Evolutionary conservation across 1,140 invertebrate species (phyloP), one percentile per base, ranked within the genome.

Genomic region (Anthonomus grandis): DNA sequence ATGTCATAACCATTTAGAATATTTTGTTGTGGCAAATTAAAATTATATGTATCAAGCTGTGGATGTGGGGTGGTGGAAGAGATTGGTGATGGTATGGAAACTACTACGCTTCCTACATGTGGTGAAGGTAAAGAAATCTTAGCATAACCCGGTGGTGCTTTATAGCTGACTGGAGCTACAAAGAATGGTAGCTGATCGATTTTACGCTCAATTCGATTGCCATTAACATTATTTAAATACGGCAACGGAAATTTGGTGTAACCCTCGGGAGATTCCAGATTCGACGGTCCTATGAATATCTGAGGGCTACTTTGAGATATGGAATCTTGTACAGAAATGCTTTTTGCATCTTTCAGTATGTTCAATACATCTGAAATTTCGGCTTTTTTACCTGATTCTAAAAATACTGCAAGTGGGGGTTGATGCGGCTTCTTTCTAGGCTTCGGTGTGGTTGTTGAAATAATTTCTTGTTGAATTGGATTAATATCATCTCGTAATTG

Each of bases 61-160:
- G 34, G 51, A n/a, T 25, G 15, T 12, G 49, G 52, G 15, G 46
- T 64, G 8, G 60, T 53, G 10, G 49, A 38, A 8, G 44, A 31
- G 3, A 38, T 8, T 15, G 52, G 46, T 1, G 10, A 23, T 4
- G 59, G 58, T n/a, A 55, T 50, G 70, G 75, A 61, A 83, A 91
- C 78, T 1, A 91, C 86, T 10, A 91, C 86, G 1, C 88, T 90
- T 2, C 89, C 89, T 3, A 91, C 88, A 70, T 91, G 89, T 1
- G 89, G 89, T 0, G 87, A 84, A 1, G 89, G 89, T 65, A 91
- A 83, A 0, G 87, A 83, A 50, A 91, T 91, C 72, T 91, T 91
- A 0, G 87, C 85, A 67, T 89, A 91, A 10, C 88, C 89, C 12
- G 80, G 75, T 0, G 88, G 89, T 18, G 89, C 86, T 60, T 86